Evolutionary conservation across 2,113 vertebrate genomes (phyloP), one percentile per base, ranked within the genome.

Genomic region (Anarhynchus alexandrinus): DNA sequence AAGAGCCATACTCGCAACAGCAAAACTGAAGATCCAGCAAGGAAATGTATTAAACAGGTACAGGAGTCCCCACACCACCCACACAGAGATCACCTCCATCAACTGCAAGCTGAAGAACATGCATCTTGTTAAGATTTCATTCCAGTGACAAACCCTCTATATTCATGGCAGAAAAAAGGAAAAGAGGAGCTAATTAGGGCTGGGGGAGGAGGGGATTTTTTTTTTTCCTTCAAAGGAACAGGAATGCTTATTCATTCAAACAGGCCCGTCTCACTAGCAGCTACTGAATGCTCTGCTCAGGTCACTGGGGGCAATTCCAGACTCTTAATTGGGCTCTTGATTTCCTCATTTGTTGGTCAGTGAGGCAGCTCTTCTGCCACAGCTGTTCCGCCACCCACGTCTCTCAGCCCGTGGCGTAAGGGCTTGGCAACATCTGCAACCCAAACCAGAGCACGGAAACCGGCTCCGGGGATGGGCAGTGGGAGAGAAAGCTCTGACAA

Each of bases 331-430:
- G 80, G 83, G 43, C 90, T 95, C 76, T 92, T 92, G 91, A 94
- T 93, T 91, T 90, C 82, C 91, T 85, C 76, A 81, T 94, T 93
- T 95, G 76, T 29, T 81, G 88, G 92, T 86, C 94, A 95, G 81
- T 12, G 81, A 96, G 87, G 84, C 91, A 94, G 86, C 52, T 94
- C 85, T 77, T 72, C n/a, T 64, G 69, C 25, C 61, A 57, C 78
- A 90, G 82, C 87, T 83, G 72, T 18, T 93, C 70, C 58, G 57
- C 94, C 78, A 95, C 90, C 80, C 90, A 85, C 27, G 0, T 69
- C 70, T 85, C 2, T 1, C 59, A 69, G 66, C 51, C 80, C 71
- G 76, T 0, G 0, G 62, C 36, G 55, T 52, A 61, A 3, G 2
- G 49, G 36, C 57, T 79, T 61, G 66, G 61, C 40, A 74, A 86